These are phyloP conservation scores for Colius striatus DNA, from an alignment of 2,113 vertebrate genomes.

Conservation along the genomic window DNA sequence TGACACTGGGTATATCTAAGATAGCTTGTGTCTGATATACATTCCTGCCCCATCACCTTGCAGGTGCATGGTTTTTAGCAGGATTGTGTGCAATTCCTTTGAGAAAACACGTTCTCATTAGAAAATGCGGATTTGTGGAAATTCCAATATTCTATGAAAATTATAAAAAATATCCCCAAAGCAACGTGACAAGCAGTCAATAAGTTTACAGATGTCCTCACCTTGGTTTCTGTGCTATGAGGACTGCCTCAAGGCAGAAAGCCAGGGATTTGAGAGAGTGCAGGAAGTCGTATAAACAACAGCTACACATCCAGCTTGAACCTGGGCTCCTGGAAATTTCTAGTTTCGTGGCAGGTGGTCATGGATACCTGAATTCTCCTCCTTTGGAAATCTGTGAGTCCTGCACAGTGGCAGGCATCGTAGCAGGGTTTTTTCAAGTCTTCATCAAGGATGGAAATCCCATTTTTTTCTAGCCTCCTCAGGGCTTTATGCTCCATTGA, in stretches of 20 bases:
- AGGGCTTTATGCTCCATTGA: not conserved
- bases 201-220: not conserved
- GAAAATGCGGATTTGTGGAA: not conserved
- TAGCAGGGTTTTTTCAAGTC: not conserved
- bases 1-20: no score
- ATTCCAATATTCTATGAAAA: not conserved
- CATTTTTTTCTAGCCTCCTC: not conserved
- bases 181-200: not conserved
- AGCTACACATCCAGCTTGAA: not conserved
- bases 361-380: not conserved
- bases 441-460: not conserved
- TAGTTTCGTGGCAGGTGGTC: not conserved
- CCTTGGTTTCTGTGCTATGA: not conserved
- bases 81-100: not conserved
- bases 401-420: not conserved
- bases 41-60: not conserved
- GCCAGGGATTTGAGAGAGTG: not conserved
- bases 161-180: not conserved
- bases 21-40: not conserved
- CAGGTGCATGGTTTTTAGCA: not conserved
- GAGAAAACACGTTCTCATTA: not conserved
- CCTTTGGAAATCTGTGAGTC: not conserved
- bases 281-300: not conserved
- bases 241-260: not conserved
- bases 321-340: not conserved